These are phyloP conservation scores for Rhamnusium bicolor DNA, from an alignment of 2,888 invertebrate species.

Conservation along the genomic window DNA sequence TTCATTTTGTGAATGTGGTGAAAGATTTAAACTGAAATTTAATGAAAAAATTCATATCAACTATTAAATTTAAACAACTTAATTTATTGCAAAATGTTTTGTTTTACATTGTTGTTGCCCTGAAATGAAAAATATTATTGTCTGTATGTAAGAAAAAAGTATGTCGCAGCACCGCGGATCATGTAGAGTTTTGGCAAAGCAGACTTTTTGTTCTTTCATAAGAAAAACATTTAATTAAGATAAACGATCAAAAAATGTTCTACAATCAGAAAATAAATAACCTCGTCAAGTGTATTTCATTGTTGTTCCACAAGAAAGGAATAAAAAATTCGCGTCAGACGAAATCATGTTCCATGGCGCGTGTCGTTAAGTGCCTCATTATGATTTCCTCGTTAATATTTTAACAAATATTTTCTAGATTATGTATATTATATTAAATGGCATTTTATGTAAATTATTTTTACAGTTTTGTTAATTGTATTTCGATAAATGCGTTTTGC, in stretches of 20 bases:
- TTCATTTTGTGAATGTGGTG: not conserved
- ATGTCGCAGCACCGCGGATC: not conserved
- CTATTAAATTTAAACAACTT: not conserved
- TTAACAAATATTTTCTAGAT: no score
- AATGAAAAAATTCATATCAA: not conserved
- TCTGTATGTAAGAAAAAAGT: conserved; percentile 28
- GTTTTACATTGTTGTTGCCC: conserved; percentile 13
- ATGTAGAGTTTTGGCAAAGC: conserved; percentile 9
- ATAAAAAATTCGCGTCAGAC: not conserved
- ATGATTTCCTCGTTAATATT: not conserved
- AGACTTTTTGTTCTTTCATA: conserved; percentile 20
- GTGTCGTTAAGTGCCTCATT: not conserved
- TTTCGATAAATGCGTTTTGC: no score
- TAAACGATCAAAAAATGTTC: conserved; percentile 22
- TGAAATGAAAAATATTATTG: conserved; percentile 8
- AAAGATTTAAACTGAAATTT: not conserved
- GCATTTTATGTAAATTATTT: no score
- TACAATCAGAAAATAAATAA: conserved; percentile 31
- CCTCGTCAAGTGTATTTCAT: conserved; percentile 6
- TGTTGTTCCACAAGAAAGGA: conserved; percentile 13
- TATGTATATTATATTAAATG: no score
- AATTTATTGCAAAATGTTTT: conserved; percentile 21
- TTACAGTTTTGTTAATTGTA: no score
- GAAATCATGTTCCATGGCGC: conserved; percentile 8
- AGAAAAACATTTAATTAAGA: conserved; percentile 37